Evolutionary conservation across 2,888 invertebrate species (phyloP).

Genomic region (Diarsia rubi): DNA sequence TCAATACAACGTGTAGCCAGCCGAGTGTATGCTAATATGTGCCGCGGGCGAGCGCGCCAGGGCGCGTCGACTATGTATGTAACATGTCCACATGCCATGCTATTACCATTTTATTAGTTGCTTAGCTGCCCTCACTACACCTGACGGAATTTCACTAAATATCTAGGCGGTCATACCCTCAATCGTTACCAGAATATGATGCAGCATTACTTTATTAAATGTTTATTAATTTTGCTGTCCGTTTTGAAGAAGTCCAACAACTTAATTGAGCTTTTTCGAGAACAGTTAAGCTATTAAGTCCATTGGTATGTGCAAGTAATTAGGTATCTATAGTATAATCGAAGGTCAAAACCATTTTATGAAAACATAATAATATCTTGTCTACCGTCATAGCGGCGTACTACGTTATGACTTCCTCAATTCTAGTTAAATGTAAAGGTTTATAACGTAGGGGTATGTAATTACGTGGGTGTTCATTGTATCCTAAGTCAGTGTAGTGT

Average conservation of each 20-base stretch:
- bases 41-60: constrained; percentile 75
- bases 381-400: constrained; percentile 1
- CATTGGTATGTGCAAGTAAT: constrained; percentile 11
- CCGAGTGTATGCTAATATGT: constrained; percentile 77
- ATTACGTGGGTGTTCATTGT: constrained; percentile 71
- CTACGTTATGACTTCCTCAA: constrained; percentile 22
- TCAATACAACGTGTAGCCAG: constrained; percentile 73
- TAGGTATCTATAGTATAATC: neutral
- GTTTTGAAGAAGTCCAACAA: constrained; percentile 30
- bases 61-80: constrained; percentile 67
- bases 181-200: constrained; percentile 14
- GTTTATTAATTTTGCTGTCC: neutral
- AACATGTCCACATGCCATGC: constrained; percentile 64
- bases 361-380: constrained; percentile 4
- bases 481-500: constrained; percentile 69
- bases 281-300: constrained; percentile 18
- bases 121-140: constrained; percentile 54
- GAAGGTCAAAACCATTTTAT: constrained; percentile 13
- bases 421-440: constrained; percentile 23
- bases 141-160: constrained; percentile 56
- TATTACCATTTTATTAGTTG: constrained; percentile 70
- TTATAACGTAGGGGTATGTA: constrained; percentile 33
- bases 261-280: constrained; percentile 19
- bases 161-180: constrained; percentile 20
- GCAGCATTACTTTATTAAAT: neutral